These are phyloP conservation scores for Poecile montanus DNA, from an alignment of 2,797 vertebrate species.

Conservation along the genomic window DNA sequence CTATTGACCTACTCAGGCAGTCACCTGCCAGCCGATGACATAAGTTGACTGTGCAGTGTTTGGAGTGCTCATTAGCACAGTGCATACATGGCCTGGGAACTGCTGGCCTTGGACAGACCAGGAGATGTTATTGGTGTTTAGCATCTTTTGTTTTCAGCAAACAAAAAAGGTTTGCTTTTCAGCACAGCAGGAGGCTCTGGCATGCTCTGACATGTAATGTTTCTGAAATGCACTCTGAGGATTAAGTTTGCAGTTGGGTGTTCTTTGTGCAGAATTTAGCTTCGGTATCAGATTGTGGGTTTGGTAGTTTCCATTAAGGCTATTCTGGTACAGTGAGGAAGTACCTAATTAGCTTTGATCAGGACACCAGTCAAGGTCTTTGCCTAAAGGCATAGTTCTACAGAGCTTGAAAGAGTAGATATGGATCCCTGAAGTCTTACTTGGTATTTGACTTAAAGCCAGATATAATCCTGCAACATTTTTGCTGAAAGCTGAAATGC, in stretches of 20 bases:
- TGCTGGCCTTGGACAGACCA: not conserved
- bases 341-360: not conserved
- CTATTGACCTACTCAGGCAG: slow-evolving; percentile 10
- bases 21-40: slow-evolving; percentile 32
- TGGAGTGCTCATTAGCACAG: not conserved
- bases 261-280: not conserved
- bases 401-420: not conserved
- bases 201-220: not conserved
- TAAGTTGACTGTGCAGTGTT: not conserved
- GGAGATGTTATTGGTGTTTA: not conserved
- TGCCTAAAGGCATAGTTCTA: not conserved
- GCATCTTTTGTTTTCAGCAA: not conserved
- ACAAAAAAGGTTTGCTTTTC: not conserved
- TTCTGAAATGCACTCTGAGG: not conserved
- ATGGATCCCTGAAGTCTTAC: not conserved
- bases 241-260: not conserved
- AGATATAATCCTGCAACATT: not conserved
- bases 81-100: not conserved
- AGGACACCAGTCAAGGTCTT: not conserved
- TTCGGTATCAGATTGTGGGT: not conserved
- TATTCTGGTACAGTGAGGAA: not conserved
- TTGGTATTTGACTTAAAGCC: not conserved
- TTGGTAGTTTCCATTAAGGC: not conserved
- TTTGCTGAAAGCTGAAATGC: not conserved
- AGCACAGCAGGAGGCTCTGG: not conserved